phyloP scores from a whole-genome alignment of 1,140 invertebrate species.

The Prorops nasuta region DNA sequence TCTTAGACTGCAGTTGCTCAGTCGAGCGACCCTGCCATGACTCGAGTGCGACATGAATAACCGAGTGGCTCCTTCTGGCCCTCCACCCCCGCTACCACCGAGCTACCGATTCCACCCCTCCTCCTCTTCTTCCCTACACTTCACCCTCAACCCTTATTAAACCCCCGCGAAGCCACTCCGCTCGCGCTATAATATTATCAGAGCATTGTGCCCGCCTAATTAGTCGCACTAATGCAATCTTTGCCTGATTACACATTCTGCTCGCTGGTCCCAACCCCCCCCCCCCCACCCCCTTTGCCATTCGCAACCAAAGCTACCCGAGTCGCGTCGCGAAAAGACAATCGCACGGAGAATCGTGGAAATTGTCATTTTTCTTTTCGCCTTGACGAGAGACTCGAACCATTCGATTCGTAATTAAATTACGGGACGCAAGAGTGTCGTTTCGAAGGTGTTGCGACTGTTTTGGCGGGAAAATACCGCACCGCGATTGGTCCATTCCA shows the following conservation, averaged over 20 bases:
- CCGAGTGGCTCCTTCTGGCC: slow-evolving; percentile 41
- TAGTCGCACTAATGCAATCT: slow-evolving; percentile 40
- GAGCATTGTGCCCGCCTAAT: slow-evolving; percentile 45
- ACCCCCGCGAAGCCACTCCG: slow-evolving; percentile 12
- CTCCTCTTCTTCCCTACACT: slow-evolving; percentile 5
- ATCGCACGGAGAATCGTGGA: no score
- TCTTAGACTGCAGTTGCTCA: slow-evolving; percentile 28
- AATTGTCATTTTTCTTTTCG: no score
- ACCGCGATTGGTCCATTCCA: no score
- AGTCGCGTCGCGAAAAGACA: no score
- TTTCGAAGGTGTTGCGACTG: no score
- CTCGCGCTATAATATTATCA: slow-evolving; percentile 44
- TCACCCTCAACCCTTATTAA: background rate
- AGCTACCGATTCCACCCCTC: slow-evolving; percentile 10
- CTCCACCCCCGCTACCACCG: slow-evolving; percentile 22
- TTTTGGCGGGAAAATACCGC: no score
- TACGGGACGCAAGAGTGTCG: no score
- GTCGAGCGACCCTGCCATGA: slow-evolving; percentile 38
- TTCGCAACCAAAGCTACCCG: no score
- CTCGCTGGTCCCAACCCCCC: slow-evolving; percentile 21
- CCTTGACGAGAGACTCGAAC: no score
- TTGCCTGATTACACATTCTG: slow-evolving; percentile 43
- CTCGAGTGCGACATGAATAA: slow-evolving; percentile 43
- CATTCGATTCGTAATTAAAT: no score
- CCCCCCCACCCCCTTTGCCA: background rate